Conservation (phyloP, 2,797 vertebrate genomes). For the Eulemur coronatus region DNA sequence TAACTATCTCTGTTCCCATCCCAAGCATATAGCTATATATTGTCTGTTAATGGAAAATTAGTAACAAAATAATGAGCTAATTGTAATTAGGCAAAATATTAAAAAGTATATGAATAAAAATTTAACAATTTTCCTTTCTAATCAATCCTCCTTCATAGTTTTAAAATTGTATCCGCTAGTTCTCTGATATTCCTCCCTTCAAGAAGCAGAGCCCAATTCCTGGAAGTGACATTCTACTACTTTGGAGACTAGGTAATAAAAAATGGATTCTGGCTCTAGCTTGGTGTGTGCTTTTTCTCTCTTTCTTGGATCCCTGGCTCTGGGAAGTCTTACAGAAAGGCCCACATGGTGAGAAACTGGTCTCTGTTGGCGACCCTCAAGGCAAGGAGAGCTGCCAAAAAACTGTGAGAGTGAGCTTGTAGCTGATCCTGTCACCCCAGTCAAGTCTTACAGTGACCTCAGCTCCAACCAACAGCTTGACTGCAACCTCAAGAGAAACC, state of each 20-base stretch:
- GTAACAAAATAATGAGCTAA: not conserved
- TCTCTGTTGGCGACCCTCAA: not conserved
- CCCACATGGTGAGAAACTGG: not conserved
- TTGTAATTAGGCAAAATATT: not conserved
- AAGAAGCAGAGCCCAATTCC: not conserved
- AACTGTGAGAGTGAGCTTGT: not conserved
- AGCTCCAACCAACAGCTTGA: not conserved
- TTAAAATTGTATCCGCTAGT: not conserved
- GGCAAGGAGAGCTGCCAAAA: not conserved
- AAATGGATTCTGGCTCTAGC: not conserved
- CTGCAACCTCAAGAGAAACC: not conserved
- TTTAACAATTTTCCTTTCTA: not conserved
- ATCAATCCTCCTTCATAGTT: not conserved
- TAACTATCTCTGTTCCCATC: not conserved
- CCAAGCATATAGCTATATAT: not conserved
- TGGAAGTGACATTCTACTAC: not conserved
- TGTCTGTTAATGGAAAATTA: not conserved
- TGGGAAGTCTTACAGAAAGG: not conserved
- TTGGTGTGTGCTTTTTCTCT: not conserved
- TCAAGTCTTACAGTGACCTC: not conserved
- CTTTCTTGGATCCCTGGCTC: not conserved
- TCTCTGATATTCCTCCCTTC: not conserved
- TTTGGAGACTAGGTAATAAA: not conserved
- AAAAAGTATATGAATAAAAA: not conserved
- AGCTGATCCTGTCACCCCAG: not conserved